phyloP scores from a whole-genome alignment of 2,797 vertebrate species.

The Epinephelus coioides region DNA sequence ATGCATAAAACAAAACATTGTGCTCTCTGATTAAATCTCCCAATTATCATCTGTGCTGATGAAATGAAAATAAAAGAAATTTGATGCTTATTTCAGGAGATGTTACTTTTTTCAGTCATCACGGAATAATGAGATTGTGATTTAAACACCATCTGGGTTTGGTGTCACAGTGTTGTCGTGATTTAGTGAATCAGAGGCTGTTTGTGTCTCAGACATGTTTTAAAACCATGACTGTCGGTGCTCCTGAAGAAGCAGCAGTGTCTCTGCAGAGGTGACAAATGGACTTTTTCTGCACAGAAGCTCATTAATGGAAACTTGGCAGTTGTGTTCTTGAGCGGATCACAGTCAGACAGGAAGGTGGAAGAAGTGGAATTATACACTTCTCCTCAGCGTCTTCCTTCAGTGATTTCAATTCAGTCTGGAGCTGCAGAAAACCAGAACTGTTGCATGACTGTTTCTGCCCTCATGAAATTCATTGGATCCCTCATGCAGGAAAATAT shows the following conservation, averaged over 20 bases:
- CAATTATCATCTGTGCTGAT: not conserved
- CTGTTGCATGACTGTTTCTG: conserved; percentile 12
- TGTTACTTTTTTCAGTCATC: not conserved
- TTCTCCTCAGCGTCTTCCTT: conserved; percentile 5
- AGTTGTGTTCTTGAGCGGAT: conserved; percentile 1
- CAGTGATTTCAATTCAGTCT: conserved; percentile 28
- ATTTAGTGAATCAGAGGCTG: not conserved
- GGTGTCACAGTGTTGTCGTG: not conserved
- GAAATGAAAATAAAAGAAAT: not conserved
- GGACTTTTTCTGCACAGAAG: not conserved
- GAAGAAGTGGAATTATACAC: not conserved
- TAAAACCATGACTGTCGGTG: not conserved
- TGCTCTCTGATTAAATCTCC: not conserved
- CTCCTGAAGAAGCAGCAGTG: not conserved
- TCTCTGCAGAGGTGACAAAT: not conserved
- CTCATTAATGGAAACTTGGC: conserved; percentile 16
- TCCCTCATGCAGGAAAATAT: conserved; percentile 27
- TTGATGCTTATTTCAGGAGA: not conserved
- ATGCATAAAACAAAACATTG: not conserved
- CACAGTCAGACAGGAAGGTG: conserved; percentile 7
- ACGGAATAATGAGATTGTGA: not conserved
- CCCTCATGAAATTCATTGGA: conserved; percentile 29
- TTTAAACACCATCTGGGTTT: not conserved
- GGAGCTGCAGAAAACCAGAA: not conserved
- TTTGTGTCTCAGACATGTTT: not conserved